Conservation (phyloP, 1,140 invertebrate species). For the Cherax quadricarinatus region DNA sequence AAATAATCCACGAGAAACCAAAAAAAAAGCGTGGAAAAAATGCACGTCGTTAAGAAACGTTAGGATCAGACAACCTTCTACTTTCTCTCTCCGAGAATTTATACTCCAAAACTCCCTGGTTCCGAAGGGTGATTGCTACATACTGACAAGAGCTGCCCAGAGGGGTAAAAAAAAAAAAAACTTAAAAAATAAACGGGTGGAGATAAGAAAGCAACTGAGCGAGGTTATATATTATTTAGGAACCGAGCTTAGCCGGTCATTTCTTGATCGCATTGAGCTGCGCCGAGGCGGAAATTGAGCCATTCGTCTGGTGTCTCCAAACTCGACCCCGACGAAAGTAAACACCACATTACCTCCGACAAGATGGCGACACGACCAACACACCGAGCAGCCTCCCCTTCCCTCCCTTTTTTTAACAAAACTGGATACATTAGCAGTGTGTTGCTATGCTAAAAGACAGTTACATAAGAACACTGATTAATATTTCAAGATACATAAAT, state of each 20-base stretch:
- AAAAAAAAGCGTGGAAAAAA: no score
- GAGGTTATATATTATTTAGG: conserved; percentile 63
- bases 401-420: no score
- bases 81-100: background rate
- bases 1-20: no score
- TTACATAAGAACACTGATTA: no score
- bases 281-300: conserved; percentile 65
- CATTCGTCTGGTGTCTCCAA: conserved; percentile 54
- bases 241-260: conserved; percentile 43
- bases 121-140: background rate
- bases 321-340: conserved; percentile 42
- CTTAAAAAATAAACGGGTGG: background rate
- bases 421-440: no score
- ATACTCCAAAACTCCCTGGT: background rate
- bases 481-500: no score
- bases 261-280: conserved; percentile 65
- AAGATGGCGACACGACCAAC: background rate
- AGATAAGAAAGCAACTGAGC: conserved; percentile 52
- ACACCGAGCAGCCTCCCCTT: background rate
- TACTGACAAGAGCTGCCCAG: background rate
- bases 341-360: conserved; percentile 37
- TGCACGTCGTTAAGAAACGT: no score
- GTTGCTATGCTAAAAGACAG: no score
- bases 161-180: conserved; percentile 7
- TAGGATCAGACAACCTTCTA: no score